Evolutionary conservation across 1,140 invertebrate genomes (phyloP), one percentile per base, ranked within the genome.

Genomic region (Plodia interpunctella): DNA sequence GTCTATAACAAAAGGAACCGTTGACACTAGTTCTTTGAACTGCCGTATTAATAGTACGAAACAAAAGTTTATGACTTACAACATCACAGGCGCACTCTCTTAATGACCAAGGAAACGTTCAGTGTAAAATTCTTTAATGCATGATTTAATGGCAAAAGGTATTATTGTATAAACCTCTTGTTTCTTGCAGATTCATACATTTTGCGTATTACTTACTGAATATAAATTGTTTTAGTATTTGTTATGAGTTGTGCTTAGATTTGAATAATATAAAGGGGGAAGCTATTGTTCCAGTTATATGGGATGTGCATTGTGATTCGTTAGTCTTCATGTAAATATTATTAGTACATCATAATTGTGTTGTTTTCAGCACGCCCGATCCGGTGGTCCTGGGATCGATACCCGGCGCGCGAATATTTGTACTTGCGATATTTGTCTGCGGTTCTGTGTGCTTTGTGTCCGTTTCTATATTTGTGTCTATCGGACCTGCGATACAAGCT

Each of bases 31-130:
- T 68, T 63, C 73, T 78, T 76, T 79, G 76, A 79, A 74, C 71
- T 74, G 62, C 59, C 61, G 51, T 68, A 68, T 65, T 68, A 70
- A 68, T 70, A 66, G 63, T 61, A 44, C 11, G 55, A 50, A 56
- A 61, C 60, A 55, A 49, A 53, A 63, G 32, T 80, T 79, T 77
- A 80, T 65, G 60, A 52, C 68, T 35, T 44, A 44, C 28, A 60
- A 75, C 72, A 77, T 77, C 77, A 70, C 60, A 77, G 55, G 72
- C 62, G 65, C 68, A 66, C 70, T 71, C 72, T 72, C 61, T 62
- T 73, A 66, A 76, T 71, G 59, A 53, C 60, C 55, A 65, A 77
- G 60, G 60, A 62, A 56, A 62, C 25, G 73, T 57, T 67, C 68
- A 53, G 57, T 57, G 59, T 74, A 74, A 74, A 77, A 70, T 71